Percentiles rank a stretch among this genome's conserved stretches.
These are phyloP conservation scores for Pteruthius melanotis DNA, from an alignment of 2,113 vertebrate genomes.

Conservation along the genomic window DNA sequence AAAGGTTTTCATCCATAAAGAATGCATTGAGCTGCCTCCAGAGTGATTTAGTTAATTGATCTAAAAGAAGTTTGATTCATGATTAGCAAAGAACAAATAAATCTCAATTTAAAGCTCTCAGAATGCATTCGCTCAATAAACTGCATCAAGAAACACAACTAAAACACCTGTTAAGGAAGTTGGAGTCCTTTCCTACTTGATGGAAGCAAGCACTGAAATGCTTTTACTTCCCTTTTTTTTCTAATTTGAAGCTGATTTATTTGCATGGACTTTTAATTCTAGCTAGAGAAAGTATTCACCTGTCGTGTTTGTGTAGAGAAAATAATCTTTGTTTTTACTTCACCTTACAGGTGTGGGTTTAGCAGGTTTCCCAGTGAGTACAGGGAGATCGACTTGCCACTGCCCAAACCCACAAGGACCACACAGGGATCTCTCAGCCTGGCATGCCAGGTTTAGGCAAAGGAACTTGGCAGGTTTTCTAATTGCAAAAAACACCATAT, in stretches of 20 bases:
- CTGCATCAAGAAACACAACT: conserved; percentile 14
- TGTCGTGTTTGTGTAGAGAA: not conserved
- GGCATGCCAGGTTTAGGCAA: not conserved
- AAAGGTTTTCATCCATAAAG: conserved; percentile 68
- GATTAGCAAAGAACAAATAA: conserved; percentile 70
- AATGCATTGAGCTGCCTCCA: conserved; percentile 44
- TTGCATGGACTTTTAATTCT: not conserved
- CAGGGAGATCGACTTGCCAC: not conserved
- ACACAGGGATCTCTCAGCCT: not conserved
- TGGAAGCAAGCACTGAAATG: not conserved
- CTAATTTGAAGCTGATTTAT: not conserved
- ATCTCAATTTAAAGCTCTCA: conserved; percentile 69
- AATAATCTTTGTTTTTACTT: not conserved
- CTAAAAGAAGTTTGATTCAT: conserved; percentile 66
- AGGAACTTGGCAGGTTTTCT: not conserved
- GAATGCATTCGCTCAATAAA: conserved; percentile 37
- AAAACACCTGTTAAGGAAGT: conserved; percentile 8
- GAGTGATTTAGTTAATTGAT: conserved; percentile 74
- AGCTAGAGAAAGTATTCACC: not conserved
- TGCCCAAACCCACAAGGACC: not conserved
- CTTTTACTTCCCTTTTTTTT: not conserved
- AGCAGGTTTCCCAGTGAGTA: not conserved
- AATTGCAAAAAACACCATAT: accelerated
- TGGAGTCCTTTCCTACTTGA: not conserved
- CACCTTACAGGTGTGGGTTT: not conserved